Evolutionary conservation across 2,888 invertebrate genomes (phyloP), one percentile per base, ranked within the genome.

Genomic region (Fragum fragum): DNA sequence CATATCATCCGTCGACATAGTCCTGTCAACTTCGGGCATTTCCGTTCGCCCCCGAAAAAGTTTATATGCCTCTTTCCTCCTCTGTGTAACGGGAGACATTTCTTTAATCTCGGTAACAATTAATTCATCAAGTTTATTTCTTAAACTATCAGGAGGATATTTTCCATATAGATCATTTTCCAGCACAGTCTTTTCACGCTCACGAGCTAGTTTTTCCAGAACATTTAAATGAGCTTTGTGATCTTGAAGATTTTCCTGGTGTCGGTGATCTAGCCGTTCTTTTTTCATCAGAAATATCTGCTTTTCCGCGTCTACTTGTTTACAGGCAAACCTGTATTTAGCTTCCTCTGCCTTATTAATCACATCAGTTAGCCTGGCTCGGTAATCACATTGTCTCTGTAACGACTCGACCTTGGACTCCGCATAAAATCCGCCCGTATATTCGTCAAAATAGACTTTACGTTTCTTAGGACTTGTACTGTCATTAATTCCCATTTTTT

Each of bases 351-450:
- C 86, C 39, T 90, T 84, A 79, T 91, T 91, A 11, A 90, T 84
- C 28, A 91, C 91, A 53, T 89, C 89, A 14, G 90, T 88, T 68
- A 90, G 88, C 66, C 86, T 87, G 14, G 86, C 76, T 2, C 89
- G 76, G 66, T 87, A 89, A 28, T 88, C 86, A 74, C 89, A 88
- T 73, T 90, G 89, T 28, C 91, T 79, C 74, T 91, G 85, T 23
- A 91, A 75, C 1, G 89, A 81, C 52, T 91, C 91, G 47, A 91
- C 89, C 59, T 87, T 84, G 36, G 89, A 87, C 76, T 91, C 91
- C 18, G 90, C 87, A 72, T 89, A 90, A 76, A 91, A 91, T 18
- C 85, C 87, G 7, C 87, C 79, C 7, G 88, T 87, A 73, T 88
- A 90, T 52, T 90, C 90, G 70, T 91, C 91, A 69, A 84, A 90